These are phyloP conservation scores for Palloptera scutellata DNA, from an alignment of 2,888 invertebrate genomes.

Conservation along the genomic window DNA sequence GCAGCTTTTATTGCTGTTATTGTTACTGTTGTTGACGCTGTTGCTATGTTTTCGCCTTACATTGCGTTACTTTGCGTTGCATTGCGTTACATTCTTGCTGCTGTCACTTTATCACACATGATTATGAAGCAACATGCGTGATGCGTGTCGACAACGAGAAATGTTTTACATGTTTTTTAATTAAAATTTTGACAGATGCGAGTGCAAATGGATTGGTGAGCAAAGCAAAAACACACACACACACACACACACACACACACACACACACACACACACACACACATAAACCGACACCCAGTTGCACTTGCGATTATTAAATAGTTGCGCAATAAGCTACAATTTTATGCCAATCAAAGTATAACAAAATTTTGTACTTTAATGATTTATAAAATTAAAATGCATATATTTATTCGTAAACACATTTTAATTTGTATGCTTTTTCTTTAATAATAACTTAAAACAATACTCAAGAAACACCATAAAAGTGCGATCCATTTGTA, in stretches of 20 bases:
- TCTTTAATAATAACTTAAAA: no score
- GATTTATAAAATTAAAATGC: no score
- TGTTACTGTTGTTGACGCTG: no score
- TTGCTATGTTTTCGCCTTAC: constrained; percentile 2
- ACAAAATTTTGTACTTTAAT: no score
- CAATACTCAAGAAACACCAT: no score
- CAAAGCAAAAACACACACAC: constrained; percentile 1
- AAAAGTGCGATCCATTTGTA: no score
- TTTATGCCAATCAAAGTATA: no score
- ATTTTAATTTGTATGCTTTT: no score
- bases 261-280: constrained; percentile 37
- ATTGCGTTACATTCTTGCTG: constrained; percentile 18
- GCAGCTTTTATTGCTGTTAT: no score
- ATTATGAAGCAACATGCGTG: constrained; percentile 8
- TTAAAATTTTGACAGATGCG: constrained; percentile 22
- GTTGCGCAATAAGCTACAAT: no score
- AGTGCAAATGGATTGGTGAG: constrained; percentile 14
- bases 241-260: constrained; percentile 18
- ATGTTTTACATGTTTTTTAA: constrained; percentile 28
- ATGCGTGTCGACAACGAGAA: constrained; percentile 14
- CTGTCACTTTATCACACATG: constrained; percentile 5
- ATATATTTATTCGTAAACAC: no score
- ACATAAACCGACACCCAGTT: constrained; percentile 37
- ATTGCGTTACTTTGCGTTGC: constrained; percentile 24
- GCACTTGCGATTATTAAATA: no score